Percentiles rank a stretch among this genome's conserved stretches.
These are phyloP conservation scores for Hydra vulgaris DNA, from an alignment of 30 jellyfish, hydroid and myxozoan genomes.

Conservation along the genomic window DNA sequence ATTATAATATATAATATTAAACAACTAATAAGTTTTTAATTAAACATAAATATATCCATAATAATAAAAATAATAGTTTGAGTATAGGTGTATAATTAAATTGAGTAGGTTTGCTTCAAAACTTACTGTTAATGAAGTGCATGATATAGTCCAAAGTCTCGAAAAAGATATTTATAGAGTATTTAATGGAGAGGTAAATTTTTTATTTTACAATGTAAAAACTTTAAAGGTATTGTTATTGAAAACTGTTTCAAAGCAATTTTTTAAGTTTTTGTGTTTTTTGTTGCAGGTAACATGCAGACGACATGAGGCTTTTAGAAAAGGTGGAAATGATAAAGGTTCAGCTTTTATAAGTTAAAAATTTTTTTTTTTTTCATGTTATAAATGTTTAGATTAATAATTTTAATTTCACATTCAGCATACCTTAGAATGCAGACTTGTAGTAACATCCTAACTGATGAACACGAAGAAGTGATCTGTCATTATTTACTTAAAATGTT, in stretches of 20 bases:
- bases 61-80: too few relatives aligned
- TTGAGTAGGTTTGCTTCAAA: neutral
- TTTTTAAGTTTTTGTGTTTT: neutral
- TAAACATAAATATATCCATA: too few relatives aligned
- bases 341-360: neutral
- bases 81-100: too few relatives aligned
- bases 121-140: neutral
- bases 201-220: too few relatives aligned
- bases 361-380: too few relatives aligned
- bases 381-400: neutral
- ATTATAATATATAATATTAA: too few relatives aligned
- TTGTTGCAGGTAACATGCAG: neutral
- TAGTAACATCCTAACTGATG: conserved; percentile 47
- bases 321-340: neutral
- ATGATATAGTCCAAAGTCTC: neutral
- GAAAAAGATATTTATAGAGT: neutral
- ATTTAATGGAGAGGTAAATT: neutral
- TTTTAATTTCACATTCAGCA: neutral
- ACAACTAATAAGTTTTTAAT: too few relatives aligned
- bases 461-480: conserved; percentile 44
- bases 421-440: neutral
- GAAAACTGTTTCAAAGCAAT: too few relatives aligned
- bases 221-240: neutral
- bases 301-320: neutral
- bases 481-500: conserved; percentile 42